Evolutionary conservation across 2,888 invertebrate species (phyloP), one percentile per base, ranked within the genome.

Genomic region (Lasioglossum villosulum): DNA sequence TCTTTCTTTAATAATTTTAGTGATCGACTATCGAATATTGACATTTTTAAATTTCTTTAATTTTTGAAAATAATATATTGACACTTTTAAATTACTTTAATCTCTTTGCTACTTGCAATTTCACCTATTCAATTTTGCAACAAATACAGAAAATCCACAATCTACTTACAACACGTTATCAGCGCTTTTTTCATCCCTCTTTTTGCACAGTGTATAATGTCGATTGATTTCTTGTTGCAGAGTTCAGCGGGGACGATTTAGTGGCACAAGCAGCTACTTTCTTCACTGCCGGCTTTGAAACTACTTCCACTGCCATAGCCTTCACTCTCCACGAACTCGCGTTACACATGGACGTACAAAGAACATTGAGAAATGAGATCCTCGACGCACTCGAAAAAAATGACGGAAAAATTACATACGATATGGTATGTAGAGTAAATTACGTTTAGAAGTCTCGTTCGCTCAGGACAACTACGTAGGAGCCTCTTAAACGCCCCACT

Each of bases 211-310:
- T 12, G n/a, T n/a, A n/a, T 4, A 37, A 37, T 37, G 23, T 37
- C 12, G 12, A 34, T 37, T 14, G n/a, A 14, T 59, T 34, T 30
- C 3, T 1, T 63, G n/a, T 81, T 84, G 30, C 72, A 94, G 94
- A 90, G 78, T 92, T 93, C 59, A 91, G 91, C 5, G 93, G 92
- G 0, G 94, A 94, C 39, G 91, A 91, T 79, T 88, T 94, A 45
- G 84, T 93, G 6, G 90, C 92, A 4, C 94, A 94, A 75, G 92
- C 93, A 0, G 90, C 90, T 0, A 78, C 91, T 8, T 94, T 94
- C 74, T 94, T 93, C 78, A 89, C 88, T 12, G 94, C 89, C 30
- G 94, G 94, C 12, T 94, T 93, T 23, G 94, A 94, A 86, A 93
- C 94, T 0, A 90, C 94, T 0, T 92, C 94, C 23, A 91, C 91